Conservation (phyloP, 2,888 invertebrate genomes). For the Xanthorhoe spadicearia region DNA sequence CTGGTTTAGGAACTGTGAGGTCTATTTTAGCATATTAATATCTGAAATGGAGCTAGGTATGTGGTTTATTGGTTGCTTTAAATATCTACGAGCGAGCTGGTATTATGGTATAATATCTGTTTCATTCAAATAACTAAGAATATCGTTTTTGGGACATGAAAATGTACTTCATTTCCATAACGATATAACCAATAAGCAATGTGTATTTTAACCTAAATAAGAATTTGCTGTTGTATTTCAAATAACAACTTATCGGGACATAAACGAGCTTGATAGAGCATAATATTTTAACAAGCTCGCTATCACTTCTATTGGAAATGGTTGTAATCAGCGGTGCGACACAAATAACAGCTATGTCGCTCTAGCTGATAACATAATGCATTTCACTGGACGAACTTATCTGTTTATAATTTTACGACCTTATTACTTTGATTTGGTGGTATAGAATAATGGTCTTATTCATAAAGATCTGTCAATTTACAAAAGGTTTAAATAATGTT, state of each 20-base stretch:
- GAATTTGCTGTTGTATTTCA: background rate
- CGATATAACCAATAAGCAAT: no score
- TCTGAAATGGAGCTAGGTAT: no score
- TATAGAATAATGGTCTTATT: conserved; percentile 39
- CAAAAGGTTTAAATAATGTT: no score
- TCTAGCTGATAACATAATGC: conserved; percentile 38
- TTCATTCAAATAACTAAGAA: no score
- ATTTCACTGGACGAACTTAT: conserved; percentile 42
- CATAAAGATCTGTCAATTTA: no score
- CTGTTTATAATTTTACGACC: conserved; percentile 48
- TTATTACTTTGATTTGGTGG: conserved; percentile 44
- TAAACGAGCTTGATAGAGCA: conserved; percentile 5
- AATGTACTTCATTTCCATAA: no score
- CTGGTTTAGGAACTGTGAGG: conserved; percentile 18
- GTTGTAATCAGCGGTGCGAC: conserved; percentile 29
- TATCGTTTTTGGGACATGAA: no score
- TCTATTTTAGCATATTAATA: background rate
- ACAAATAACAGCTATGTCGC: conserved; percentile 31
- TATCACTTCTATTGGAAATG: conserved; percentile 24
- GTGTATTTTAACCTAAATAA: background rate
- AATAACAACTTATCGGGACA: background rate
- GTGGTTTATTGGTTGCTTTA: no score
- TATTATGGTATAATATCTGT: no score
- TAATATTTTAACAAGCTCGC: conserved; percentile 10
- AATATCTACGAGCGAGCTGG: no score